Conservation (phyloP, 2,797 vertebrate genomes). For the Orientallactaga sibirica region DNA sequence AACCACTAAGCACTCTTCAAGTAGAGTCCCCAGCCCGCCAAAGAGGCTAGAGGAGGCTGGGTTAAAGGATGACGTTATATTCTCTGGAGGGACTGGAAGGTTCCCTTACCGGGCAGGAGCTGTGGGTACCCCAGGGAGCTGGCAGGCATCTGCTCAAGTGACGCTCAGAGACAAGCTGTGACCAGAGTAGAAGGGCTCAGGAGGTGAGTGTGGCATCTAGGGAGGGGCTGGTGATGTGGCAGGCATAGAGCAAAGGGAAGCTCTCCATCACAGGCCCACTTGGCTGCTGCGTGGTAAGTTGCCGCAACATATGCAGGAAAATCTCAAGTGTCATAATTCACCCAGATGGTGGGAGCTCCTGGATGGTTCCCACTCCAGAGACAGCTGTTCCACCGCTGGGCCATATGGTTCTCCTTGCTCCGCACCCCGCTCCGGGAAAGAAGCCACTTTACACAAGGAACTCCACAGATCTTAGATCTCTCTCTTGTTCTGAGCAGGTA, state of each 20-base stretch:
- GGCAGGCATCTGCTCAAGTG: neutral
- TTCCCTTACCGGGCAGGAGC: neutral
- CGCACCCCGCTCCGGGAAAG: constrained; percentile 67
- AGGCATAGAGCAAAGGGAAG: neutral
- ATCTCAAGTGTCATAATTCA: constrained; percentile 78
- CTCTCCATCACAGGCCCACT: constrained; percentile 46
- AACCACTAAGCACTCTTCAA: constrained; percentile 74
- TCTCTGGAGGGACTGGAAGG: constrained; percentile 21
- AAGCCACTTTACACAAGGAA: constrained; percentile 44
- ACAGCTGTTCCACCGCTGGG: constrained; percentile 88
- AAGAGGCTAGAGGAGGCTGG: neutral
- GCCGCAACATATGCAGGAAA: constrained; percentile 67
- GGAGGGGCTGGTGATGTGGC: neutral
- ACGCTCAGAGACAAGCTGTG: neutral
- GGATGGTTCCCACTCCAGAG: constrained; percentile 80
- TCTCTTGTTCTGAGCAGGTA: constrained; percentile 51
- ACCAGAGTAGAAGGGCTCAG: constrained; percentile 63
- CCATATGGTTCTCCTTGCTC: constrained; percentile 85
- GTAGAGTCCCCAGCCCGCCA: constrained; percentile 50
- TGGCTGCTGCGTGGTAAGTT: neutral
- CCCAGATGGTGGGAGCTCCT: constrained; percentile 86
- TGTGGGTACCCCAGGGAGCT: neutral
- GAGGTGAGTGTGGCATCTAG: neutral
- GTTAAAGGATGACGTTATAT: constrained; percentile 17
- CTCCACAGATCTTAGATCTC: neutral